Percentiles rank a stretch among this genome's conserved stretches.
Evolutionary conservation across 2,113 vertebrate species (phyloP).

Genomic region (Callochromis pleurospilus): DNA sequence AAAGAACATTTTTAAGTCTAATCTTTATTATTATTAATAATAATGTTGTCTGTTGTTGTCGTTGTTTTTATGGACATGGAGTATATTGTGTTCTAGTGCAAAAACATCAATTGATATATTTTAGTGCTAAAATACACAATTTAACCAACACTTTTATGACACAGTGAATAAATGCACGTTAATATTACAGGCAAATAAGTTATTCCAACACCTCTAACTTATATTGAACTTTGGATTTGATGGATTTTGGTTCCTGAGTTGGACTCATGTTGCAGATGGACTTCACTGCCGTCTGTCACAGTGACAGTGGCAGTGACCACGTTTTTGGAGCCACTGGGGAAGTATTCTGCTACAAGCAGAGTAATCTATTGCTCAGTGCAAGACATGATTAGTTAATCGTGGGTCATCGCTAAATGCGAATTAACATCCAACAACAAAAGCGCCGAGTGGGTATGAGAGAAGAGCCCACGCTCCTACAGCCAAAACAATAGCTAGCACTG

Average conservation of each 20-base stretch:
- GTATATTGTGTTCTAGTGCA: not conserved
- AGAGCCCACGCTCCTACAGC: not conserved
- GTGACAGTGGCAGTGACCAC: not conserved
- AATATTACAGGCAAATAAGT: not conserved
- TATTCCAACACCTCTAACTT: not conserved
- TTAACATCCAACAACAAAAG: not conserved
- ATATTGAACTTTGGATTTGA: not conserved
- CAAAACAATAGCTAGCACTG: conserved; percentile 15
- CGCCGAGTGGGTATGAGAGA: not conserved
- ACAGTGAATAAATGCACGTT: not conserved
- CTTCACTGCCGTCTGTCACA: not conserved
- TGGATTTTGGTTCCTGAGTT: not conserved
- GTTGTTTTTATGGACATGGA: not conserved
- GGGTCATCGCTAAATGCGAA: not conserved
- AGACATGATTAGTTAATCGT: not conserved
- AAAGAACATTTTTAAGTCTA: not conserved
- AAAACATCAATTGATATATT: not conserved
- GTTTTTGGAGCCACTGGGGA: not conserved
- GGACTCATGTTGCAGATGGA: not conserved
- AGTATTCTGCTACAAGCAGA: not conserved
- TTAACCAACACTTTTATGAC: not conserved
- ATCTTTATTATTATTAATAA: not conserved
- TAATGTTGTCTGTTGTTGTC: not conserved
- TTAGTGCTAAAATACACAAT: not conserved
- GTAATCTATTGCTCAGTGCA: not conserved